These are phyloP conservation scores for Hemitrygon akajei DNA, from an alignment of 2,797 vertebrate genomes.

Conservation along the genomic window DNA sequence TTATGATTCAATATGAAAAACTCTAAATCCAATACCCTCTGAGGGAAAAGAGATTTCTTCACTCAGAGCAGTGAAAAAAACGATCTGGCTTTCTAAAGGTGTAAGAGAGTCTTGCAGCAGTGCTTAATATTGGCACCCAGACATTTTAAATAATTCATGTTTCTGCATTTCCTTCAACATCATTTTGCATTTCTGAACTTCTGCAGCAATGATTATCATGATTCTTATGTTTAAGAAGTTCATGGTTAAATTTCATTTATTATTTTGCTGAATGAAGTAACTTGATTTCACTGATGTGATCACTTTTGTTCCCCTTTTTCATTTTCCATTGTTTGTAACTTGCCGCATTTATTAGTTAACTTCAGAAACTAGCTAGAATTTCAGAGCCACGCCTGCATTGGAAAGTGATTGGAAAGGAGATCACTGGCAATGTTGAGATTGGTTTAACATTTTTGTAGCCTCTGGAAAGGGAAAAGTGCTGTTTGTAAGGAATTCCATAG, in stretches of 20 bases:
- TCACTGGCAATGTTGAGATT: not conserved
- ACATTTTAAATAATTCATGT: not conserved
- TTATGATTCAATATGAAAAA: not conserved
- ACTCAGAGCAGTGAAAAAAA: not conserved
- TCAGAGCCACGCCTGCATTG: too few relatives aligned
- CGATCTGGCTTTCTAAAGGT: not conserved
- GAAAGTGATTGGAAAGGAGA: too few relatives aligned
- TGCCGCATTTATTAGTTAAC: too few relatives aligned
- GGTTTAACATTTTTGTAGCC: not conserved
- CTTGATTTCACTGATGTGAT: too few relatives aligned
- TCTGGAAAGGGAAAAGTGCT: not conserved
- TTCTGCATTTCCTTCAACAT: not conserved
- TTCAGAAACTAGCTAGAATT: too few relatives aligned
- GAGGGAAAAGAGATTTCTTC: not conserved
- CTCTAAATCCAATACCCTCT: not conserved
- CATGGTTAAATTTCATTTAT: too few relatives aligned
- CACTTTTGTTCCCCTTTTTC: too few relatives aligned
- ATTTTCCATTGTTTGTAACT: too few relatives aligned
- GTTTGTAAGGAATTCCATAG: not conserved
- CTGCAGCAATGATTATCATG: not conserved
- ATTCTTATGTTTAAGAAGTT: not conserved
- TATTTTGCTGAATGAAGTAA: too few relatives aligned
- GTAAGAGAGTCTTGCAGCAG: not conserved
- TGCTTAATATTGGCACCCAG: not conserved
- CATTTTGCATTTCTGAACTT: not conserved